Conservation (phyloP, 2,888 invertebrate species). For the Dryomyza anilis region DNA sequence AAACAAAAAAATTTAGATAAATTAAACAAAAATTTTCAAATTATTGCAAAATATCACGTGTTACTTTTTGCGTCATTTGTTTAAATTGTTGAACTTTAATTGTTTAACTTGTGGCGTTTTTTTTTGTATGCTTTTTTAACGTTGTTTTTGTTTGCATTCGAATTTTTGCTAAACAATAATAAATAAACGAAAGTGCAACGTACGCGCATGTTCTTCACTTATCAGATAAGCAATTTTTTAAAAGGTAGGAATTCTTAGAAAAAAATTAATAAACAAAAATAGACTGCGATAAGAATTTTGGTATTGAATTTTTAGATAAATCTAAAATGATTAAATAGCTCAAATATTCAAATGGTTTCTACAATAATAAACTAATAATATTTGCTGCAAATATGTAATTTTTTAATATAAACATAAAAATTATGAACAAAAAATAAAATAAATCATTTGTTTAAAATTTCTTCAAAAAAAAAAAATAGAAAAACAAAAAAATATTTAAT, state of each 20-base stretch:
- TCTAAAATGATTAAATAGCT: neutral
- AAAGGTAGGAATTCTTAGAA: neutral
- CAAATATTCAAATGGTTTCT: neutral
- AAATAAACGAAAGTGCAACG: slow-evolving; percentile 5
- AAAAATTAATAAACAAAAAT: neutral
- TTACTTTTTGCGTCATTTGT: slow-evolving; percentile 13
- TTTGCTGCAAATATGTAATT: no score
- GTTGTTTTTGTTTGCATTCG: neutral
- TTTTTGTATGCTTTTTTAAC: neutral
- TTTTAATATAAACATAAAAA: no score
- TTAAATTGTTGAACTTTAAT: neutral
- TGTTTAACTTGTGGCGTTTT: neutral
- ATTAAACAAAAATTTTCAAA: neutral
- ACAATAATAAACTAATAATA: no score
- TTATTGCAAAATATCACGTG: neutral
- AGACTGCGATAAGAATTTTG: neutral
- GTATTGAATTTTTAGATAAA: neutral
- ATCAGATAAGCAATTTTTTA: neutral
- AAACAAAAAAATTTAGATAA: neutral
- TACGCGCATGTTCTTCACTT: neutral
- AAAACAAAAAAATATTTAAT: no score
- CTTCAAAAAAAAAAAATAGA: no score
- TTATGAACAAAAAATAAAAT: no score
- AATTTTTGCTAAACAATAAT: neutral
- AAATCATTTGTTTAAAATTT: no score